Percentiles rank a stretch among this genome's conserved stretches.
Conservation (phyloP, 2,797 vertebrate species). For the Spheniscus humboldti region DNA sequence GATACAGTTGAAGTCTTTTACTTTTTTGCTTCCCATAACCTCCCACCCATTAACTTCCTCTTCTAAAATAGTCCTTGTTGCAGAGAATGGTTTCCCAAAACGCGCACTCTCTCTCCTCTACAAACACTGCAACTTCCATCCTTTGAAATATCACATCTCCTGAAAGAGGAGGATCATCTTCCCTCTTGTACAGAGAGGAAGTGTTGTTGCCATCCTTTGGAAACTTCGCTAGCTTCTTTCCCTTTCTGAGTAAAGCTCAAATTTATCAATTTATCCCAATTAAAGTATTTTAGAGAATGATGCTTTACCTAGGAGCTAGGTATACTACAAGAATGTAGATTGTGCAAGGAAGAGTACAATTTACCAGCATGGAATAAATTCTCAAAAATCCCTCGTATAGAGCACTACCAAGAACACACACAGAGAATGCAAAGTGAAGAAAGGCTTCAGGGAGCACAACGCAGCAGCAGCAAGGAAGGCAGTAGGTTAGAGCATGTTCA, state of each 20-base stretch:
- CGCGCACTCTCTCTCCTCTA: rapidly evolving
- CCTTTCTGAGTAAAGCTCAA: background rate
- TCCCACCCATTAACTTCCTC: background rate
- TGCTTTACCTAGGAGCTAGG: background rate
- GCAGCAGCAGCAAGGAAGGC: background rate
- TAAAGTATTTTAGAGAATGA: background rate
- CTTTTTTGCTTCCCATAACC: background rate
- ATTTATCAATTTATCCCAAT: background rate
- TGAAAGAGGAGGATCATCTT: background rate
- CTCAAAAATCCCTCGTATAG: background rate
- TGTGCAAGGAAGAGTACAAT: background rate
- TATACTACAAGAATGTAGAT: too few relatives aligned
- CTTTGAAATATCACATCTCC: background rate
- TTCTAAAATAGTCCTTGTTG: background rate
- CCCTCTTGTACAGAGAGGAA: background rate
- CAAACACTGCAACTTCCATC: background rate
- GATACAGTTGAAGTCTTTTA: background rate
- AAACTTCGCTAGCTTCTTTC: background rate
- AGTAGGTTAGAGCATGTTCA: background rate
- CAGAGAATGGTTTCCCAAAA: background rate
- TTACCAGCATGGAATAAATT: background rate
- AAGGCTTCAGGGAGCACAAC: background rate
- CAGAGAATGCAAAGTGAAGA: background rate
- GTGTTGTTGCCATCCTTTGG: background rate
- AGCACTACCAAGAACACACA: background rate